These are phyloP conservation scores for Nephila pilipes DNA, from an alignment of 1,140 invertebrate genomes.

Conservation along the genomic window DNA sequence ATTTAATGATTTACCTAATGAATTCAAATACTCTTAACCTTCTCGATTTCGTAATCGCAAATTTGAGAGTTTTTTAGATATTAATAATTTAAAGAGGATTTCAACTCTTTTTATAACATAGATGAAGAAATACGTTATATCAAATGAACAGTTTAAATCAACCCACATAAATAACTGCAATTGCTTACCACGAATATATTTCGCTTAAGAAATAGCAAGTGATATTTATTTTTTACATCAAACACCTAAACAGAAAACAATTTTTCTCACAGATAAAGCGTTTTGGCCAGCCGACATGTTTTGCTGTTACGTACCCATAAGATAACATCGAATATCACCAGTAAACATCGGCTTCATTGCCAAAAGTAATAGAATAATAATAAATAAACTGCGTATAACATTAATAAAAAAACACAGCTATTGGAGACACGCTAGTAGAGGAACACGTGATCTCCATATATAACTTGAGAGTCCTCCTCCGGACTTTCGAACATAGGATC, in stretches of 20 bases:
- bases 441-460: conserved; percentile 70
- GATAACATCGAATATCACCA: conserved; percentile 44
- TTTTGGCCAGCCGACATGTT: background rate
- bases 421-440: conserved; percentile 50
- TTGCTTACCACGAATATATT: background rate
- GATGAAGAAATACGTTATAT: background rate
- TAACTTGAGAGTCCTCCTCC: conserved; percentile 70
- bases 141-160: background rate
- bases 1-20: no score
- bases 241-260: background rate
- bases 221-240: background rate
- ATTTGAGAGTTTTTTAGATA: no score
- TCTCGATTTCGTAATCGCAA: no score
- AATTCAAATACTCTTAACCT: no score
- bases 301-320: background rate
- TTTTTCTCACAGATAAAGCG: background rate
- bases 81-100: no score
- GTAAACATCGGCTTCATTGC: background rate
- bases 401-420: conserved; percentile 40
- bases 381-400: conserved; percentile 25
- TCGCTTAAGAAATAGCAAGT: background rate
- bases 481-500: conserved; percentile 65
- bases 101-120: background rate
- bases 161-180: background rate
- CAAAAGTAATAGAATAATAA: conserved; percentile 8